Evolutionary conservation across 2,888 invertebrate genomes (phyloP).

Genomic region (Syrista parreyssii): DNA sequence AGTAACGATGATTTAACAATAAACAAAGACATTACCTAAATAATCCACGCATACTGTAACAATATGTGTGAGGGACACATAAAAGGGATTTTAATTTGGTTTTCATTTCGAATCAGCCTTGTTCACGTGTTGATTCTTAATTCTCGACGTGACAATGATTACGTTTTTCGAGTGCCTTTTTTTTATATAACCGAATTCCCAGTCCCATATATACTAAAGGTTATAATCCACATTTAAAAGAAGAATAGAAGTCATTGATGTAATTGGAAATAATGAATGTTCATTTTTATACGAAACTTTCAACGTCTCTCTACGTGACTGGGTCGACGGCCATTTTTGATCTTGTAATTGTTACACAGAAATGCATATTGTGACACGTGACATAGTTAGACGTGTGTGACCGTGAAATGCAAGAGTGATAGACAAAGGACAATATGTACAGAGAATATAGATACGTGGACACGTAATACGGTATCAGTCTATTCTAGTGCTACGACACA

Average conservation of each 20-base stretch:
- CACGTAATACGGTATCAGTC: constrained; percentile 17
- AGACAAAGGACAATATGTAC: constrained; percentile 6
- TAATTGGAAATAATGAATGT: neutral
- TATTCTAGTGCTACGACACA: constrained; percentile 38
- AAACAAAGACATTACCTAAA: constrained; percentile 52
- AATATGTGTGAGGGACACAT: constrained; percentile 40
- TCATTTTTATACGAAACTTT: neutral
- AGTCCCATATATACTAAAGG: neutral
- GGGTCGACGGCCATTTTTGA: neutral
- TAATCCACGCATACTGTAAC: constrained; percentile 59
- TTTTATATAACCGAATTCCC: neutral
- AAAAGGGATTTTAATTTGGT: neutral
- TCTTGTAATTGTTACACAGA: neutral
- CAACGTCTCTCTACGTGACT: neutral
- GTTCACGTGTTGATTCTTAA: neutral
- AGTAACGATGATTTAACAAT: constrained; percentile 4
- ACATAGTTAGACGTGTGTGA: neutral
- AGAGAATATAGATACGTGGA: constrained; percentile 13
- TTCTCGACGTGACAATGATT: neutral
- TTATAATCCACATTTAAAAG: neutral
- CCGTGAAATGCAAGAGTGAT: neutral
- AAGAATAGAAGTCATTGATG: neutral
- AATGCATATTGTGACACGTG: neutral
- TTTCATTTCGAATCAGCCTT: neutral
- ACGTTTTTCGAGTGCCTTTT: neutral